These are phyloP conservation scores for Drosophila mercatorum DNA, from an alignment of 2,888 invertebrate species.

Conservation along the genomic window DNA sequence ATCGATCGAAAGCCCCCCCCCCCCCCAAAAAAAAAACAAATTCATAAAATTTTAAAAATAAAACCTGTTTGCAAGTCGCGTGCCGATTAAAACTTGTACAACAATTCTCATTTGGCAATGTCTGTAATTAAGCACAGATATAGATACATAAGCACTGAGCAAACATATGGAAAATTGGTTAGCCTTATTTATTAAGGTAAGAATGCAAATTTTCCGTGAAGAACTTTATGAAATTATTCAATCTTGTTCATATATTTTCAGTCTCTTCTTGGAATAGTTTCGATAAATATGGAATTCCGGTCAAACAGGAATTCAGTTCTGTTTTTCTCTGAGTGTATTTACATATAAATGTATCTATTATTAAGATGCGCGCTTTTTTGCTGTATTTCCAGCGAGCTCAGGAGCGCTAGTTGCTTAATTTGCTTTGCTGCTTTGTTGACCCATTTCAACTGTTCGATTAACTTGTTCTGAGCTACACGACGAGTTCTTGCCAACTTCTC, in stretches of 20 bases:
- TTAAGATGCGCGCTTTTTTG: not conserved
- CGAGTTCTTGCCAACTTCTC: conserved; percentile 17
- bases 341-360: conserved; percentile 8
- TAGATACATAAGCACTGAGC: not conserved
- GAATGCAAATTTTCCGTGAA: no score
- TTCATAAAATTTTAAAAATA: not conserved
- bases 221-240: no score
- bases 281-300: not conserved
- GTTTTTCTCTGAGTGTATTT: not conserved
- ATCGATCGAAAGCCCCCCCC: conserved; percentile 29
- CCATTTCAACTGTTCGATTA: conserved; percentile 67
- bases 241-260: not conserved
- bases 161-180: not conserved
- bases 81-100: conserved; percentile 27
- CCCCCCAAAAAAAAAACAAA: no score
- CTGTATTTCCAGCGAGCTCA: conserved; percentile 3
- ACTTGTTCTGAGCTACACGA: conserved; percentile 51
- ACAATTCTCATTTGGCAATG: conserved; percentile 11
- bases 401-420: conserved; percentile 44
- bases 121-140: not conserved
- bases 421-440: conserved; percentile 44
- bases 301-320: not conserved
- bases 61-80: conserved; percentile 56
- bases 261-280: not conserved
- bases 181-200: not conserved